Evolutionary conservation across 1,140 invertebrate genomes (phyloP).

Genomic region (Drosophila micromelanica): DNA sequence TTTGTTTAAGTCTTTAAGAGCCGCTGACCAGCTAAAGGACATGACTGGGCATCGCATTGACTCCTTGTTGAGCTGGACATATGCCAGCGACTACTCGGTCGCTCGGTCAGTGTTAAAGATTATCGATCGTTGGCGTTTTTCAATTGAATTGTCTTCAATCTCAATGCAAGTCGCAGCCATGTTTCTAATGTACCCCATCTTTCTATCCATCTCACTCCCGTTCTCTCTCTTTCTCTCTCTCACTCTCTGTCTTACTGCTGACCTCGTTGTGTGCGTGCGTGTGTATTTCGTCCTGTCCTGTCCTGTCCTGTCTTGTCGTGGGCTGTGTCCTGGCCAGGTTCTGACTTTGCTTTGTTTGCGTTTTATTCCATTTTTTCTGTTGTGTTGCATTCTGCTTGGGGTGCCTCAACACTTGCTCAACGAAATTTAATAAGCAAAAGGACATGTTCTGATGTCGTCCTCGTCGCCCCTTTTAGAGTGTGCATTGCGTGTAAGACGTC

Average conservation of each 20-base stretch:
- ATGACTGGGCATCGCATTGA: constrained; percentile 15
- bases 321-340: constrained; percentile 26
- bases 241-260: background rate
- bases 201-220: constrained; percentile 12
- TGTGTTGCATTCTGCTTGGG: constrained; percentile 32
- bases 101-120: constrained; percentile 73
- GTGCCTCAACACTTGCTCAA: constrained; percentile 72
- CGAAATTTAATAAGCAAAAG: constrained; percentile 80
- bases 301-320: constrained; percentile 33
- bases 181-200: constrained; percentile 23
- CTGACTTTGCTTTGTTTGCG: constrained; percentile 74
- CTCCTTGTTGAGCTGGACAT: constrained; percentile 17
- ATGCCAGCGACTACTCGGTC: constrained; percentile 20
- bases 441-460: constrained; percentile 71
- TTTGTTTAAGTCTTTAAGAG: constrained; percentile 49
- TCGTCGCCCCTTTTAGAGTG: constrained; percentile 6
- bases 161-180: constrained; percentile 61
- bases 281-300: constrained; percentile 1
- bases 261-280: constrained; percentile 24
- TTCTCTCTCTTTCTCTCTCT: background rate
- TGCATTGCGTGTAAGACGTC: constrained; percentile 74
- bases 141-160: constrained; percentile 84
- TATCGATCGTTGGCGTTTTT: constrained; percentile 78
- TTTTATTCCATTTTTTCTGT: constrained; percentile 36
- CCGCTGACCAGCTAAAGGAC: constrained; percentile 37